Conservation (phyloP, 2,888 invertebrate genomes). For the Thecophora atra region DNA sequence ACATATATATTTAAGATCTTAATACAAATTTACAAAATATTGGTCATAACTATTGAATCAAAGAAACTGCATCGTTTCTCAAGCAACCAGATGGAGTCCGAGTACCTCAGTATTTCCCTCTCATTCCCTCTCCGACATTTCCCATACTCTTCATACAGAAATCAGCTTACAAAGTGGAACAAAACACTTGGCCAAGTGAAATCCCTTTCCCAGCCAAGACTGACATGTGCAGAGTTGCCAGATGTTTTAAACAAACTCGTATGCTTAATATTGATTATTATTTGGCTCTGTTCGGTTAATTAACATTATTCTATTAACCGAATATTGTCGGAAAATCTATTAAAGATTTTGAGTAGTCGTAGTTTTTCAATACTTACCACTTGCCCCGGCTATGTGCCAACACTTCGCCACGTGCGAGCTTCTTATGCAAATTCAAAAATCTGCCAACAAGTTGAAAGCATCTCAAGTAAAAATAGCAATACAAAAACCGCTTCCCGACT, state of each 20-base stretch:
- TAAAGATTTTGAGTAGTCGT: too few species aligned
- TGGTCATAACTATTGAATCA: neutral
- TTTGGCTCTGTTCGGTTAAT: too few species aligned
- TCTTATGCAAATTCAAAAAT: conserved; percentile 29
- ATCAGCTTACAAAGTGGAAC: neutral
- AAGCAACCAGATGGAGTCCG: neutral
- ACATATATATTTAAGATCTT: too few species aligned
- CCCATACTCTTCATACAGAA: neutral
- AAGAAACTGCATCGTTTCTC: neutral
- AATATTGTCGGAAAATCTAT: too few species aligned
- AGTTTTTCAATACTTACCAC: neutral
- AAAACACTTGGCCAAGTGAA: neutral
- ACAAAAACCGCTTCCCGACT: conserved; percentile 6
- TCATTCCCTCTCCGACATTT: neutral
- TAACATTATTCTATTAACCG: too few species aligned
- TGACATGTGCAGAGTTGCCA: neutral
- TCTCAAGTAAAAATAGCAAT: conserved; percentile 22
- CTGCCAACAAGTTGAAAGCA: conserved; percentile 5
- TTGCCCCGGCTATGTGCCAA: neutral
- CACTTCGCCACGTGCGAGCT: neutral
- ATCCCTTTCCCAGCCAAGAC: neutral
- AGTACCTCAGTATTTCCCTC: neutral
- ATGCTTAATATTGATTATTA: too few species aligned
- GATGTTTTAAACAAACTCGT: too few species aligned
- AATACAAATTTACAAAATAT: neutral